phyloP scores from a whole-genome alignment of 2,113 vertebrate genomes.

The Nycticorax nycticorax region DNA sequence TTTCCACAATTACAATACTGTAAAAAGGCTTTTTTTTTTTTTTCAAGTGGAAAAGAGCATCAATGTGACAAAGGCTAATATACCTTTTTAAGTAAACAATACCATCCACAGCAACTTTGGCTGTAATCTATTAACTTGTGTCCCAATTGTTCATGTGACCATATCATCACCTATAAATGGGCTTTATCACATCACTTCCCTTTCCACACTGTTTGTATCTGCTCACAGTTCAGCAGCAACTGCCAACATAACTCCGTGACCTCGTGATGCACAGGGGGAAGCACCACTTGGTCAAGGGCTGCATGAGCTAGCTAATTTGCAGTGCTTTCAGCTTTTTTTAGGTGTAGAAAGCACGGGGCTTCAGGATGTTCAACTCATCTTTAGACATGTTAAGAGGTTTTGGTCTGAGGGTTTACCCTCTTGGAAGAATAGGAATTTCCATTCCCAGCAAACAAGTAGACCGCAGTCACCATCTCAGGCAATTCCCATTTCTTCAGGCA shows the following conservation, averaged over 20 bases:
- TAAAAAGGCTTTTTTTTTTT: neutral
- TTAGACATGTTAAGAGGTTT: neutral
- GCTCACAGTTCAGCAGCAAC: neutral
- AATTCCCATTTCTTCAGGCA: neutral
- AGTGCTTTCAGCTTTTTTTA: neutral
- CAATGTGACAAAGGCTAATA: neutral
- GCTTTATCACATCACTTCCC: neutral
- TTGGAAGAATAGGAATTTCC: neutral
- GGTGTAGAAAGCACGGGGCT: neutral
- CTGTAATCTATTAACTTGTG: neutral
- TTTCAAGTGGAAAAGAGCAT: neutral
- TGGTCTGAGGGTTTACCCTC: neutral
- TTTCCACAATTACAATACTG: neutral
- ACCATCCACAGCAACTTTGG: neutral
- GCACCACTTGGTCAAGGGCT: neutral
- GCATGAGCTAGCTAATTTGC: neutral
- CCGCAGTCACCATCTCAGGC: neutral
- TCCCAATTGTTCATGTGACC: neutral
- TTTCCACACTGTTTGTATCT: neutral
- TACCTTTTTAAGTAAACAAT: neutral
- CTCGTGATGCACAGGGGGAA: neutral
- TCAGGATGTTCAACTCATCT: neutral
- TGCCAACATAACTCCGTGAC: neutral
- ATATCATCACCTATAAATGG: too few species aligned
- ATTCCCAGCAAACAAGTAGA: neutral